Percentiles rank a stretch among this genome's conserved stretches.
phyloP scores from a whole-genome alignment of 2,113 vertebrate species.

The Cochlearius cochlearius region DNA sequence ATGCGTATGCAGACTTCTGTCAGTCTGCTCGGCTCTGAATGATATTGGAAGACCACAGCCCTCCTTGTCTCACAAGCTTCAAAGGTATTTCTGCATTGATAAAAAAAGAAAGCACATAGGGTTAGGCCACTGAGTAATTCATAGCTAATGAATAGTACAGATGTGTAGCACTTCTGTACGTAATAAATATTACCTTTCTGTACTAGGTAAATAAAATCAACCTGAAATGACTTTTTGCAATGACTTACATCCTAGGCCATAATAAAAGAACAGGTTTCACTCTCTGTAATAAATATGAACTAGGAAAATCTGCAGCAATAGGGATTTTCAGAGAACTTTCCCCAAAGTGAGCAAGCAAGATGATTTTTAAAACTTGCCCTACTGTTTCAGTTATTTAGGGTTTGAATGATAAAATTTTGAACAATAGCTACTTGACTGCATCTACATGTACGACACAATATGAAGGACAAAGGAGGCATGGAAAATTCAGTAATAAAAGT shows the following conservation, averaged over 20 bases:
- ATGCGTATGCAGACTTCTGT: background rate
- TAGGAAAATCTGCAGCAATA: background rate
- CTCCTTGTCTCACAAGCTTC: background rate
- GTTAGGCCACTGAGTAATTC: background rate
- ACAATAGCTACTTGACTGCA: background rate
- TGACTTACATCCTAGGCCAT: background rate
- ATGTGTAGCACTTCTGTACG: background rate
- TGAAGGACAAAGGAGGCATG: background rate
- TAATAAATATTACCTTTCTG: background rate
- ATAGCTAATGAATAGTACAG: background rate
- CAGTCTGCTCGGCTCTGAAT: background rate
- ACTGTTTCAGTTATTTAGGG: background rate
- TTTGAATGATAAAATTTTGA: background rate
- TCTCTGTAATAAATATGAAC: background rate
- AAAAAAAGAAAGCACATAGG: background rate
- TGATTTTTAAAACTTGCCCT: background rate
- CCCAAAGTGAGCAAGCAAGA: background rate
- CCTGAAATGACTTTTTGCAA: background rate
- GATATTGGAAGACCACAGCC: background rate
- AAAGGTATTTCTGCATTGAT: background rate
- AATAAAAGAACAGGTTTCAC: background rate
- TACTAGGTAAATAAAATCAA: background rate
- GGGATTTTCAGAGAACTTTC: background rate
- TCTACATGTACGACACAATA: background rate
- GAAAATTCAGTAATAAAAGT: background rate